Conservation (phyloP, 64 coral and sea anemone genomes). For the Montipora sp. region DNA sequence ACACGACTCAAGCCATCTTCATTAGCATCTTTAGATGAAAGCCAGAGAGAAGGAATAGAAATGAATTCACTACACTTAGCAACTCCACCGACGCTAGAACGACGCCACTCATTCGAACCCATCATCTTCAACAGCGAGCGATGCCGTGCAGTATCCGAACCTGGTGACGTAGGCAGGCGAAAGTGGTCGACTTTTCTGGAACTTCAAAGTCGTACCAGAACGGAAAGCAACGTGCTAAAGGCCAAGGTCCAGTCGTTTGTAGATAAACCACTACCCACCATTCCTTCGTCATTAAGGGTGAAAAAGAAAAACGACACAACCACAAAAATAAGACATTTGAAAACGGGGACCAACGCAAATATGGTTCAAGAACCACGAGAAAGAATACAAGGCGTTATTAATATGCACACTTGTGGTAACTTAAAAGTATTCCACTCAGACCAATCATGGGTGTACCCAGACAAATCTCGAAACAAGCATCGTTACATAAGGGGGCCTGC, state of each 20-base stretch:
- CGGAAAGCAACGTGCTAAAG: background rate
- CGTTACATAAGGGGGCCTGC: conserved; percentile 16
- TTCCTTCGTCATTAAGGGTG: conserved; percentile 6
- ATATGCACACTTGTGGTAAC: conserved; percentile 28
- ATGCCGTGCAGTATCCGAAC: conserved; percentile 27
- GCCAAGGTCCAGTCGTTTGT: conserved; percentile 29
- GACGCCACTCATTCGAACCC: background rate
- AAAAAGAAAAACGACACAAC: background rate
- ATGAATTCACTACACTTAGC: background rate
- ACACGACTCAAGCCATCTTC: background rate
- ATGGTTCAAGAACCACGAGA: background rate
- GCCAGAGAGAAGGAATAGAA: background rate
- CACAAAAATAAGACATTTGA: background rate
- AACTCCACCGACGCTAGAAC: background rate
- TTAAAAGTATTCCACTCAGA: conserved; percentile 6
- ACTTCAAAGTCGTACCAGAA: conserved; percentile 3
- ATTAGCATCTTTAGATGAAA: background rate
- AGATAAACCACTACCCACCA: conserved; percentile 6
- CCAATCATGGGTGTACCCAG: conserved; percentile 36
- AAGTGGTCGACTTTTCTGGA: background rate
- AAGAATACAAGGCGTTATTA: conserved; percentile 9
- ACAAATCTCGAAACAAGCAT: conserved; percentile 11
- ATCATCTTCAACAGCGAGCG: background rate
- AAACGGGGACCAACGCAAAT: background rate
- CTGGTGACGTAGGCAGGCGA: conserved; percentile 20